Evolutionary conservation across 2,888 invertebrate genomes (phyloP), one percentile per base, ranked within the genome.

Genomic region (Meiosimyza platycephala): DNA sequence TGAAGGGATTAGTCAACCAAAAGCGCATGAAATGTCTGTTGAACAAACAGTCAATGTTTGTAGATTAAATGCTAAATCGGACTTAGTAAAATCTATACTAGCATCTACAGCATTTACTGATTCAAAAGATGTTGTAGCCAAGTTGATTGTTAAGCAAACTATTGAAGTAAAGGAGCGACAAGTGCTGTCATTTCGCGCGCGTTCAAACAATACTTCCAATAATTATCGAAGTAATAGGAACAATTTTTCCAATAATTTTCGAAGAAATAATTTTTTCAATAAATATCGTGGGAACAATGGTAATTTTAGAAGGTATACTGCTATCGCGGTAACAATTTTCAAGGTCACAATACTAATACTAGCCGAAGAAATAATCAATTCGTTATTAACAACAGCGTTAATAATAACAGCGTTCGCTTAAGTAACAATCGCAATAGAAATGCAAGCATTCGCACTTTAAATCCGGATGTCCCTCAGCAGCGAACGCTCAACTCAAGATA

Each of bases 381-480:
- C 28, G 22, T 28, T 59, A 13, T 1, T 18, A 18, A 59, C 18
- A 59, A 16, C 28, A n/a, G n/a, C n/a, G n/a, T n/a, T n/a, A n/a
- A n/a, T n/a, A 59, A 13, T 22, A n/a, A 22, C 22, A 22, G 59
- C 22, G 16, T 59, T 59, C 7, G 22, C 13, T 59, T 12, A 18
- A 22, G 11, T 59, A 59, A 22, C 18, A 57, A 16, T n/a, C 55
- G 33, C n/a, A 4, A 13, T n/a, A 62, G 18, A 15, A 15, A n/a
- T 62, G 40, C 40, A 64, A 64, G 50, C 50, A 64, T 73, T 7
- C 48, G 52, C 1, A 51, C 73, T 69, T 70, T 70, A 69, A 73
- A 73, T 70, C n/a, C 48, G 48, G 52, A 73, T 50, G 59, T 47
- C 73, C 65, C 73, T 73, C 73, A 73, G 66, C 66, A 66, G 48